phyloP scores from a whole-genome alignment of 2,113 vertebrate genomes.

The Nesogale talazaci region DNA sequence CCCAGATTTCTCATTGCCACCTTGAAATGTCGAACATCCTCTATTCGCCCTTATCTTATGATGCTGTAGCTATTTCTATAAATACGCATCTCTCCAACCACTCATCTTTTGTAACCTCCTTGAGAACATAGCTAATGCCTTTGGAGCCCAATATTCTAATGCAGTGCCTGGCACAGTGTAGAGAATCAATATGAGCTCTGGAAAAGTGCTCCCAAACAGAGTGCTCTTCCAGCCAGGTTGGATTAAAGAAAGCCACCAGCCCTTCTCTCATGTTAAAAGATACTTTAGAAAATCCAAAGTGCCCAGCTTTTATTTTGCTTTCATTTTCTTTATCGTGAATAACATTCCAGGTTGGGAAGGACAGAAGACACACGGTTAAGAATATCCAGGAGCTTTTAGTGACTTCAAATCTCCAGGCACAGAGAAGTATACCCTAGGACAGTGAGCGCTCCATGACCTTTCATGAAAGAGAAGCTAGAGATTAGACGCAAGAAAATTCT shows the following conservation, averaged over 20 bases:
- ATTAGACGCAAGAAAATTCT: slow-evolving; percentile 39
- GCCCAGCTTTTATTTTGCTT: slow-evolving; percentile 29
- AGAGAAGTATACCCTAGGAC: slow-evolving; percentile 20
- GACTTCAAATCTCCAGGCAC: background rate
- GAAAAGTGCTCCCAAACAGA: background rate
- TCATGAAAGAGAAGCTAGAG: background rate
- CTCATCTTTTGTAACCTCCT: background rate
- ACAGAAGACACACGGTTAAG: background rate
- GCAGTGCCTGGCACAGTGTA: background rate
- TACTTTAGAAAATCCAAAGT: background rate
- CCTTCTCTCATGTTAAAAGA: slow-evolving; percentile 43
- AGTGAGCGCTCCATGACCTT: background rate
- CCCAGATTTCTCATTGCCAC: background rate
- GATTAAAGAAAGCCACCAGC: background rate
- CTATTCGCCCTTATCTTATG: slow-evolving; percentile 6
- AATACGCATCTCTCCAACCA: background rate
- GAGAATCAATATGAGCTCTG: slow-evolving; percentile 28
- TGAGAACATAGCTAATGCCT: background rate
- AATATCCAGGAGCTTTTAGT: slow-evolving; percentile 4
- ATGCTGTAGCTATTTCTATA: background rate
- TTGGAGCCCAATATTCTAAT: slow-evolving; percentile 30
- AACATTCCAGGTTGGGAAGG: slow-evolving; percentile 37
- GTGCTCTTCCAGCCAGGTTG: background rate
- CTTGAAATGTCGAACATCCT: slow-evolving; percentile 11
- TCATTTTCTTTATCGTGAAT: slow-evolving; percentile 46